phyloP scores from a whole-genome alignment of 1,140 invertebrate species.

The Mycetomoellerius zeteki region DNA sequence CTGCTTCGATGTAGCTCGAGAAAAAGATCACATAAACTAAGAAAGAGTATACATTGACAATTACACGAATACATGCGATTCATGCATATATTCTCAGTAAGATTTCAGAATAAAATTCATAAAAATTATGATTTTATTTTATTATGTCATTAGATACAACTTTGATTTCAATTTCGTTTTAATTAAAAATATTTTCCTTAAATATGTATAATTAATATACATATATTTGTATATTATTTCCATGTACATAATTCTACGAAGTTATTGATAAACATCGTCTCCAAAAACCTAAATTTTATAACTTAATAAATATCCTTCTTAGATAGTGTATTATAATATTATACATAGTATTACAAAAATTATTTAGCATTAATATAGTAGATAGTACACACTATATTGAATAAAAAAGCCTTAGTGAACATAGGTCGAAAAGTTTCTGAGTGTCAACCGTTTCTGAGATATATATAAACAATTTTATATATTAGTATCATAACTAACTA shows the following conservation, averaged over 20 bases:
- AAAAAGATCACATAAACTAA: conserved; percentile 18
- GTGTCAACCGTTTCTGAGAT: too few relatives aligned
- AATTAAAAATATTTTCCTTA: not conserved
- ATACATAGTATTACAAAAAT: not conserved
- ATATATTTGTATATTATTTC: not conserved
- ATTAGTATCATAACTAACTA: too few relatives aligned
- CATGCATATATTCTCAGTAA: not conserved
- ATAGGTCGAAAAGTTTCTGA: too few relatives aligned
- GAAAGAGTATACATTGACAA: not conserved
- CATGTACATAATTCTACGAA: not conserved
- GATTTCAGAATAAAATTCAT: not conserved
- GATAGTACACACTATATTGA: too few relatives aligned
- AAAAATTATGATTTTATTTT: not conserved
- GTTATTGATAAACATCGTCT: not conserved
- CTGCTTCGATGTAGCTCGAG: conserved; percentile 66
- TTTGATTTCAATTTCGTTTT: not conserved
- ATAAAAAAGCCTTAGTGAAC: too few relatives aligned
- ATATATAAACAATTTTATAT: too few relatives aligned
- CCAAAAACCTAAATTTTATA: conserved; percentile 3
- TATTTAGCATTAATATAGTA: too few relatives aligned
- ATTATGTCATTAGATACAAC: not conserved
- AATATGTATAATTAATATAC: not conserved
- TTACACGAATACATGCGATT: not conserved
- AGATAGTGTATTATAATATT: not conserved
- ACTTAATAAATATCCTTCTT: conserved; percentile 21